Percentiles rank a stretch among this genome's conserved stretches.
Evolutionary conservation across 2,888 invertebrate genomes (phyloP).

Genomic region (Nycteola revayana): DNA sequence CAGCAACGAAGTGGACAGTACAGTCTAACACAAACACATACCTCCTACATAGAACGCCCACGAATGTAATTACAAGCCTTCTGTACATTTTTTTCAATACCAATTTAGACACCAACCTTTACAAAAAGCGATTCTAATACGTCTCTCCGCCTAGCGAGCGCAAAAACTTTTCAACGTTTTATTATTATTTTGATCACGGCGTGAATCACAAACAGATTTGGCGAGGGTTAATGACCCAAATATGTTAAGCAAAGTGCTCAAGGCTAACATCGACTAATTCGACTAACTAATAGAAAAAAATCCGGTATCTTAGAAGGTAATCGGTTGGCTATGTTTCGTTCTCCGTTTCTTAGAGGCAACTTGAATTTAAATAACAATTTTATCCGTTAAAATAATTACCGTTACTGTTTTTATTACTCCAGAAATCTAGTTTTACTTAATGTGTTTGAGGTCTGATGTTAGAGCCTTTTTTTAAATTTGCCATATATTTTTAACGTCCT

Average conservation of each 20-base stretch:
- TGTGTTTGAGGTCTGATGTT: too few species aligned
- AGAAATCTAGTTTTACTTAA: too few species aligned
- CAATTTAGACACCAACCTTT: constrained; percentile 36
- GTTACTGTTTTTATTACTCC: too few species aligned
- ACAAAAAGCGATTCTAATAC: constrained; percentile 59
- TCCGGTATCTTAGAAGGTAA: constrained; percentile 57
- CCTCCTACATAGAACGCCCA: constrained; percentile 52
- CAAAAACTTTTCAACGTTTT: constrained; percentile 77
- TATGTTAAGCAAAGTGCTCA: constrained; percentile 76
- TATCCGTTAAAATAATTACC: constrained; percentile 55
- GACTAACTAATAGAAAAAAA: constrained; percentile 65
- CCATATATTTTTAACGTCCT: too few species aligned
- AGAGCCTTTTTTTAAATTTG: too few species aligned
- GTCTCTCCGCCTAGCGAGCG: constrained; percentile 61
- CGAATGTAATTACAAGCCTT: constrained; percentile 61
- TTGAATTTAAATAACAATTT: constrained; percentile 48
- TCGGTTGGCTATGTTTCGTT: constrained; percentile 52
- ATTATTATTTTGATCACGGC: constrained; percentile 76
- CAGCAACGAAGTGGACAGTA: constrained; percentile 34
- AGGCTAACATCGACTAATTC: constrained; percentile 72
- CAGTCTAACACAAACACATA: constrained; percentile 29
- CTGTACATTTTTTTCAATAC: constrained; percentile 58
- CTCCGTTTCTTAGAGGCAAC: constrained; percentile 36
- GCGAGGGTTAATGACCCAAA: constrained; percentile 80
- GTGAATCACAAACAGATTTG: constrained; percentile 81